Evolutionary conservation across 2,797 vertebrate species (phyloP).

Genomic region (Anabas testudineus): DNA sequence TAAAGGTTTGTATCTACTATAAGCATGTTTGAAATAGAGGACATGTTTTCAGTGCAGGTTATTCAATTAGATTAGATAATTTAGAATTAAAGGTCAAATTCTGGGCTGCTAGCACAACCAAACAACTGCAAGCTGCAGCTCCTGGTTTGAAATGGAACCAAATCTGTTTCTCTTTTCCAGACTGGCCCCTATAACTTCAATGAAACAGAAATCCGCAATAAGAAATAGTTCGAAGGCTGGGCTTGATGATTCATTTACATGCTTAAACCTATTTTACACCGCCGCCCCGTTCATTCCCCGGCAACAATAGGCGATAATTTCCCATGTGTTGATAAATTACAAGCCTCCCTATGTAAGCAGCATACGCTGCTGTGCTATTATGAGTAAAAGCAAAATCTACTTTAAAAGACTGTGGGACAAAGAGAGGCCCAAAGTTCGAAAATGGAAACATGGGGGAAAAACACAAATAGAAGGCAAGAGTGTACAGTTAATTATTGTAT

Average conservation of each 20-base stretch:
- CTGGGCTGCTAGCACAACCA: neutral
- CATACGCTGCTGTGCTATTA: conserved; percentile 36
- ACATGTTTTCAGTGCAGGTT: neutral
- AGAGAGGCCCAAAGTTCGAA: neutral
- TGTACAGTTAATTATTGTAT: conserved; percentile 17
- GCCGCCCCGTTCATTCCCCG: conserved; percentile 54
- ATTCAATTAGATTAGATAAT: neutral
- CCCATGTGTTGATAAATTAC: conserved; percentile 71
- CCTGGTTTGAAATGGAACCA: conserved; percentile 14
- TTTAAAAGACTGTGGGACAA: conserved; percentile 10
- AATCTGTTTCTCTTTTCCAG: no score
- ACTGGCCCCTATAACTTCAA: no score
- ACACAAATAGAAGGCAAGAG: neutral
- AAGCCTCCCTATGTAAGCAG: conserved; percentile 47
- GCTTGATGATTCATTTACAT: conserved; percentile 70
- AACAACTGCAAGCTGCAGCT: conserved; percentile 26
- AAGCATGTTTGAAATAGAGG: neutral
- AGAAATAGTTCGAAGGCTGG: conserved; percentile 29
- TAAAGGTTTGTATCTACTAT: neutral
- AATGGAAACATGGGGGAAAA: neutral
- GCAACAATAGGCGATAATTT: conserved; percentile 75
- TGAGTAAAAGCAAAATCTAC: conserved; percentile 44
- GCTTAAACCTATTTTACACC: conserved; percentile 73
- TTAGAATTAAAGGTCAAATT: conserved; percentile 7
- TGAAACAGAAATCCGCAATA: conserved; percentile 22